Evolutionary conservation across 2,797 vertebrate genomes (phyloP), one percentile per base, ranked within the genome.

Genomic region (Karalla daura): DNA sequence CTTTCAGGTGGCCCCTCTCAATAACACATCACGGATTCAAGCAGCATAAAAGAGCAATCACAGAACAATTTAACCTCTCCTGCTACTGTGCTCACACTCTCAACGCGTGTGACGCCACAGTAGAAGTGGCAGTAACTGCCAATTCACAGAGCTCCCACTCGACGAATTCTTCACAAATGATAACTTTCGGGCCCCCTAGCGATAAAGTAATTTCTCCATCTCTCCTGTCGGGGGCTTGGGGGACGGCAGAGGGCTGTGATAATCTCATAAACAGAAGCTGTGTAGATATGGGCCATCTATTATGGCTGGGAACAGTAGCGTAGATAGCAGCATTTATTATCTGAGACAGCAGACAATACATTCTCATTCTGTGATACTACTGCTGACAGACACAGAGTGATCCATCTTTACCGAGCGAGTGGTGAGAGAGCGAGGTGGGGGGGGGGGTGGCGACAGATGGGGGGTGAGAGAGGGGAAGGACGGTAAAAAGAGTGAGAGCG

Each of bases 361-460:
- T 91, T 90, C 87, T 91, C 91, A 91, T 92, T 90, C 88, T 88
- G 83, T 86, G 89, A 92, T 91, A 91, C 89, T 88, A 89, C 80
- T 77, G 86, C 86, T 92, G 91, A 92, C 91, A 90, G 91, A 90
- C 89, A 86, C 82, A 54, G 76, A 87, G 88, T 79, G 86, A 92
- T 92, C 89, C 87, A 90, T 92, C 91, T 92, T 91, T 79, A 82
- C 78, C 49, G 64, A 75, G 50, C 15, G 60, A 82, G 80, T 28
- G 43, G 40, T 68, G 85, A 61, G 78, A 84, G 78, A 74, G 70
- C 72, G 76, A 45, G 80, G 73, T 51, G 67, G 77, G 79, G 80
- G 64, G 63, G 67, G 40, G 56, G 51, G n/a, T n/a, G 68, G 71
- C 55, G 80, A 76, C 80, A 86, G 83, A 80, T 87, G 76, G 86